Conservation (phyloP, 2,888 invertebrate species). For the Drosophila antonietae region DNA sequence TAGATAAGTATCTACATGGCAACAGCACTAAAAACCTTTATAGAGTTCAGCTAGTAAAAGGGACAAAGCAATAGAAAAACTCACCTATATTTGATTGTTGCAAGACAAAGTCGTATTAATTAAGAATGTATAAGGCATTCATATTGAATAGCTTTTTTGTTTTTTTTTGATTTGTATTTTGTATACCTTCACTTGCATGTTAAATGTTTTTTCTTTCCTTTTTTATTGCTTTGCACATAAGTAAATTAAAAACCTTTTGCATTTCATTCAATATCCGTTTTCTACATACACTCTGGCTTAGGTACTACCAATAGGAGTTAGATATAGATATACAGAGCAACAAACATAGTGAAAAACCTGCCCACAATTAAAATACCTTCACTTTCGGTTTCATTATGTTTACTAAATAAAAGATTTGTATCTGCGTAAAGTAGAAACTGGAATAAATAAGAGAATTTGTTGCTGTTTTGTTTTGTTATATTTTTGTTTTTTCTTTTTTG, state of each 20-base stretch:
- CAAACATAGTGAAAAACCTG: constrained; percentile 57
- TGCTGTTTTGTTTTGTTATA: constrained; percentile 25
- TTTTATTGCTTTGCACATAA: neutral
- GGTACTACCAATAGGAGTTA: neutral
- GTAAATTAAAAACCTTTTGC: constrained; percentile 8
- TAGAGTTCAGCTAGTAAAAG: neutral
- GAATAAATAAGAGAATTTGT: constrained; percentile 63
- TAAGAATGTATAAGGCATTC: neutral
- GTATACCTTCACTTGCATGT: neutral
- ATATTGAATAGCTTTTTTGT: neutral
- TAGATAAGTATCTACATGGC: neutral
- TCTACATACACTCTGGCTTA: neutral
- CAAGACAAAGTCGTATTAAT: neutral
- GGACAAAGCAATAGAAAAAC: neutral
- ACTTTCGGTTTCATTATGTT: constrained; percentile 69
- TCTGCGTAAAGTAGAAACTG: constrained; percentile 60
- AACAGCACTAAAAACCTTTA: neutral
- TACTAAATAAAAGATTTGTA: constrained; percentile 63
- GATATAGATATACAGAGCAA: neutral
- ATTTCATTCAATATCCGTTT: constrained; percentile 37
- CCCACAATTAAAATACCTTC: constrained; percentile 69
- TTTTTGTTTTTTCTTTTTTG: constrained; percentile 34
- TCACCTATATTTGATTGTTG: neutral
- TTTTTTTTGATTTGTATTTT: neutral
- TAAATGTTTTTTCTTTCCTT: neutral